phyloP scores from a whole-genome alignment of 2,797 vertebrate species.

The Xenentodon cancila region DNA sequence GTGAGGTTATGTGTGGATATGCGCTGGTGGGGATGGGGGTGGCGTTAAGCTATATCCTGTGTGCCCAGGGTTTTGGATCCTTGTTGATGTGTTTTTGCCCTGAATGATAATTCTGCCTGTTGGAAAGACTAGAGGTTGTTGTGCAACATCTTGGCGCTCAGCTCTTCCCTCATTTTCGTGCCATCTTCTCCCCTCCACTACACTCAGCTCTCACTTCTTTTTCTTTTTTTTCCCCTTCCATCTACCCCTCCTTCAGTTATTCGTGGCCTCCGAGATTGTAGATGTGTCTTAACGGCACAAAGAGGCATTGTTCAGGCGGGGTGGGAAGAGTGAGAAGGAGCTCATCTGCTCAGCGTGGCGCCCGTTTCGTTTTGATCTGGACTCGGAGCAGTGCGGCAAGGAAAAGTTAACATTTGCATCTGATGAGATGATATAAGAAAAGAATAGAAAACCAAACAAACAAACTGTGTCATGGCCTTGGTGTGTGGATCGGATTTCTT shows the following conservation, averaged over 20 bases:
- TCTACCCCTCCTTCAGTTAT: slow-evolving; percentile 49
- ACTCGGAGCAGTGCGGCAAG: slow-evolving; percentile 37
- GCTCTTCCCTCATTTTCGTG: slow-evolving; percentile 67
- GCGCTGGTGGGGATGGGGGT: slow-evolving; percentile 49
- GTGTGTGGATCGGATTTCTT: slow-evolving; percentile 51
- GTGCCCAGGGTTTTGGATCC: slow-evolving; percentile 61
- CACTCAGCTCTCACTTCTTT: slow-evolving; percentile 60
- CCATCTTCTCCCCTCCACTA: slow-evolving; percentile 70
- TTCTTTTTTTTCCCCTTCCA: slow-evolving; percentile 58
- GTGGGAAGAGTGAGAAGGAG: slow-evolving; percentile 41
- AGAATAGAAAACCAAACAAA: slow-evolving; percentile 14
- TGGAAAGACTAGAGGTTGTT: slow-evolving; percentile 78
- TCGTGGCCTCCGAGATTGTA: slow-evolving; percentile 40
- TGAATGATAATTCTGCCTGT: slow-evolving; percentile 77
- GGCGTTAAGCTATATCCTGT: slow-evolving; percentile 60
- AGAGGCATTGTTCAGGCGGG: slow-evolving; percentile 68
- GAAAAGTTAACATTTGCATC: slow-evolving; percentile 50
- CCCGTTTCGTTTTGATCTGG: slow-evolving; percentile 68
- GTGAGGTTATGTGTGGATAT: slow-evolving; percentile 62
- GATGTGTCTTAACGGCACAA: slow-evolving; percentile 62
- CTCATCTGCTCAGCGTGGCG: slow-evolving; percentile 56
- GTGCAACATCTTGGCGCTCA: slow-evolving; percentile 76
- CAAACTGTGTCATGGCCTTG: slow-evolving; percentile 21
- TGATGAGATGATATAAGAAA: slow-evolving; percentile 34
- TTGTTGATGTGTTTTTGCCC: slow-evolving; percentile 70